Evolutionary conservation across 2,113 vertebrate genomes (phyloP).

Genomic region (Caranx ignobilis): DNA sequence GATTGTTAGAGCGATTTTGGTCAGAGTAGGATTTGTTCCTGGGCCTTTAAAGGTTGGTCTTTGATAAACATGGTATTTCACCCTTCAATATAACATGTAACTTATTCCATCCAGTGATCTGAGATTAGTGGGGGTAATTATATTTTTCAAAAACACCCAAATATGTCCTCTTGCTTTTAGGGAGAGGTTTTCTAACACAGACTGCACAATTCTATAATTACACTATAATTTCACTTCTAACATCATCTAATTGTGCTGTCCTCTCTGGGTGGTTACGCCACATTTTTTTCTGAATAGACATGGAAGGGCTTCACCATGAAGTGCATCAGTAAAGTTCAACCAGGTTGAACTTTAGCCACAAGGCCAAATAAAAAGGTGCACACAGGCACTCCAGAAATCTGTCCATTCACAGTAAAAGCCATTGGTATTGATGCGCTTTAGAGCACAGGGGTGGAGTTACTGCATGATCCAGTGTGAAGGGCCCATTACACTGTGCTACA

Average conservation of each 20-base stretch:
- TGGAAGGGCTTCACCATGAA: background rate
- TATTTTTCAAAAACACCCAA: background rate
- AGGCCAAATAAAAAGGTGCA: background rate
- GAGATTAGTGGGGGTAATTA: background rate
- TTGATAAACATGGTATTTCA: background rate
- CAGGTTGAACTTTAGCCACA: background rate
- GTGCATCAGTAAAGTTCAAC: background rate
- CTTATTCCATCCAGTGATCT: background rate
- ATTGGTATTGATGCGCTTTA: slow-evolving; percentile 24
- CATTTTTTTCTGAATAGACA: background rate
- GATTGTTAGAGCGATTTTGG: slow-evolving; percentile 2
- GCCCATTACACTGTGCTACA: slow-evolving; percentile 41
- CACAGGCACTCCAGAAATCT: slow-evolving; percentile 6
- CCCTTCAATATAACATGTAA: background rate
- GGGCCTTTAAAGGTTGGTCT: background rate
- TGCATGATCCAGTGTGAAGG: slow-evolving; percentile 38
- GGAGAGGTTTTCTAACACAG: background rate
- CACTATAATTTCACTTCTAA: background rate
- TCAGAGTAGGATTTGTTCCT: background rate
- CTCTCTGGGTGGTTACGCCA: background rate
- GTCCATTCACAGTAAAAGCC: slow-evolving; percentile 18
- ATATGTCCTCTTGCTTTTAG: background rate
- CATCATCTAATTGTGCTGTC: background rate
- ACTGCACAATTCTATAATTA: background rate
- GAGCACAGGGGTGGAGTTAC: background rate